A percentile compares a stretch with the other conserved stretches of the same genome.
Conservation (phyloP, 2,797 vertebrate species). For the Platyrinchus mystaceus region DNA sequence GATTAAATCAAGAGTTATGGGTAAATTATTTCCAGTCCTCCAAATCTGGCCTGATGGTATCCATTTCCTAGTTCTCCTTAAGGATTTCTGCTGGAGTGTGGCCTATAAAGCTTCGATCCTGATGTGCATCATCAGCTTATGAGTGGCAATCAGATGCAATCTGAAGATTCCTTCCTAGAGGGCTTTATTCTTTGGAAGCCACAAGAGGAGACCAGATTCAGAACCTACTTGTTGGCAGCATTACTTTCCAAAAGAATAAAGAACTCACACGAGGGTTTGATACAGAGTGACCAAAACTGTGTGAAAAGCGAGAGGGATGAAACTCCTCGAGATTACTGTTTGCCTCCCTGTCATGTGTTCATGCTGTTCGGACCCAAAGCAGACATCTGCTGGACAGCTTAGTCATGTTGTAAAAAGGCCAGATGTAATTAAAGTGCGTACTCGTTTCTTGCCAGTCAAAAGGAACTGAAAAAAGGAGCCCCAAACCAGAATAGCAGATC, state of each 20-base stretch:
- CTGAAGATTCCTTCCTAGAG: background rate
- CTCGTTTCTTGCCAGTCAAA: slow-evolving; percentile 6
- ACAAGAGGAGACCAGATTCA: background rate
- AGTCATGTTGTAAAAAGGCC: slow-evolving; percentile 23
- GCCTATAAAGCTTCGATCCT: background rate
- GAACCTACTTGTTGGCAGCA: background rate
- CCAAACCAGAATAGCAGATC: slow-evolving; percentile 1
- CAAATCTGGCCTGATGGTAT: slow-evolving; percentile 47
- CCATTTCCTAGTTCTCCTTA: slow-evolving; percentile 50
- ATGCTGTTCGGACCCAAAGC: background rate
- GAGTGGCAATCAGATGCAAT: background rate
- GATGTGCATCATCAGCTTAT: background rate
- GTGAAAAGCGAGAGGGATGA: background rate
- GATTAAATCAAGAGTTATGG: slow-evolving; percentile 48
- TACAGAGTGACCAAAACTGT: background rate
- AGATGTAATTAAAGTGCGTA: slow-evolving; percentile 30
- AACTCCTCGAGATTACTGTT: background rate
- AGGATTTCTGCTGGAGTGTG: slow-evolving; percentile 16
- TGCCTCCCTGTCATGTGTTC: slow-evolving; percentile 27
- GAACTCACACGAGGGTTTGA: background rate
- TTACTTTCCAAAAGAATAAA: background rate
- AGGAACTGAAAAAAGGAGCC: slow-evolving; percentile 1
- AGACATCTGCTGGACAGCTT: slow-evolving; percentile 61
- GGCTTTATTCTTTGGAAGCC: background rate
- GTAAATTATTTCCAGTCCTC: slow-evolving; percentile 59